These are phyloP conservation scores for Chaetorhynchus papuensis DNA, from an alignment of 2,113 vertebrate species.

Conservation along the genomic window DNA sequence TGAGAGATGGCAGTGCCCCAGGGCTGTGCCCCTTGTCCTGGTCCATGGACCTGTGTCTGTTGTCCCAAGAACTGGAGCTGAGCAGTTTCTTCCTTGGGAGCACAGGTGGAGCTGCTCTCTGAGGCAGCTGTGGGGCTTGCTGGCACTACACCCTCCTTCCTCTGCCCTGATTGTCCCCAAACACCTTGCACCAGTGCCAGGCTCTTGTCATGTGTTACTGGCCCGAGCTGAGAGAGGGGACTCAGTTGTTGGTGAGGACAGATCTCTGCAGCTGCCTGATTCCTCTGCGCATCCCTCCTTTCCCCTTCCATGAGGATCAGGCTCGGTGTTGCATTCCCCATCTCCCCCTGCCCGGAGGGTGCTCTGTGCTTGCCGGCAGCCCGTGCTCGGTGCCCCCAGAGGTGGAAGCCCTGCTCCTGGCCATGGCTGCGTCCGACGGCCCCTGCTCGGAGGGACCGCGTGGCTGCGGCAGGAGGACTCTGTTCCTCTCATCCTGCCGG, in stretches of 20 bases:
- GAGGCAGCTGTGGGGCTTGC: not conserved
- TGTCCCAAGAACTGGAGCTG: not conserved
- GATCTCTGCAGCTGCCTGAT: not conserved
- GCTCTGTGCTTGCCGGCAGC: not conserved
- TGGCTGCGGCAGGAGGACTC: not conserved
- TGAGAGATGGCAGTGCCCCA: not conserved
- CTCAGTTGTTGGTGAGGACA: not conserved
- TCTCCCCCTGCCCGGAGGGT: no score
- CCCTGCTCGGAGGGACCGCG: accelerated
- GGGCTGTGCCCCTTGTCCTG: no score
- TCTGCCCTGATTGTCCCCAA: not conserved
- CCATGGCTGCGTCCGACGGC: not conserved
- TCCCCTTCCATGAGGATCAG: not conserved
- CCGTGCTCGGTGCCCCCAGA: not conserved
- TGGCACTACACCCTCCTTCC: not conserved
- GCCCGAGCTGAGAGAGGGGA: not conserved
- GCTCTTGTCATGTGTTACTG: not conserved
- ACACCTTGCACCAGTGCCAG: not conserved
- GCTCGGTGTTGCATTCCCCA: accelerated
- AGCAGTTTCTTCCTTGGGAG: not conserved
- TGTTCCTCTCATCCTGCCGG: not conserved
- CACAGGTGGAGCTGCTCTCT: not conserved
- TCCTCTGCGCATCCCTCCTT: not conserved
- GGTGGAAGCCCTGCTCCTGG: not conserved
- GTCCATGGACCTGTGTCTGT: not conserved